Conservation (phyloP, 2,797 vertebrate species). For the Emys orbicularis region DNA sequence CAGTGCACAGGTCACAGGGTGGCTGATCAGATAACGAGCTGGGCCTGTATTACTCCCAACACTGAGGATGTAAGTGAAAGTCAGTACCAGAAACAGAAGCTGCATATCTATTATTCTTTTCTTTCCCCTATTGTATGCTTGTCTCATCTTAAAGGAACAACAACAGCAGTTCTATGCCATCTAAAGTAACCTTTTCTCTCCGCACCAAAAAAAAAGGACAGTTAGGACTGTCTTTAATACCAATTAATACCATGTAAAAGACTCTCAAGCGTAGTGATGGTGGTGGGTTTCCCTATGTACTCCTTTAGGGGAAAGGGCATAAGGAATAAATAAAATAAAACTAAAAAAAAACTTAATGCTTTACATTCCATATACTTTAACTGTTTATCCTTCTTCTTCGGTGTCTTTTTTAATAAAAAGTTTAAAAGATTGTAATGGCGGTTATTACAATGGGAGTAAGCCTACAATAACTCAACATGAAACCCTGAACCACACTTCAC, state of each 20-base stretch:
- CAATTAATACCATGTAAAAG: rapidly evolving
- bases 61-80: background rate
- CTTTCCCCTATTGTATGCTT: too few species aligned
- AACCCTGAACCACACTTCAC: background rate
- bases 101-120: background rate
- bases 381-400: rapidly evolving
- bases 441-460: background rate
- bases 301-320: rapidly evolving
- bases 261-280: rapidly evolving
- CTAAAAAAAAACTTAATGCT: background rate
- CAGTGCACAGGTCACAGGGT: too few species aligned
- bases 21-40: background rate
- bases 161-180: background rate
- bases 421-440: background rate
- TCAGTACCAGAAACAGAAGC: background rate
- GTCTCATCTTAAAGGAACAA: background rate
- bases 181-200: rapidly evolving
- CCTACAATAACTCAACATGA: background rate
- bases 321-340: background rate
- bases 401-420: too few species aligned
- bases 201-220: too few species aligned
- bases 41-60: background rate
- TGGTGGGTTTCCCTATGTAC: background rate
- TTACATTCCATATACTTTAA: rapidly evolving
- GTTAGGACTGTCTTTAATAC: too few species aligned